phyloP scores from a whole-genome alignment of 2,797 vertebrate species.

The Phoxinus dragarum region DNA sequence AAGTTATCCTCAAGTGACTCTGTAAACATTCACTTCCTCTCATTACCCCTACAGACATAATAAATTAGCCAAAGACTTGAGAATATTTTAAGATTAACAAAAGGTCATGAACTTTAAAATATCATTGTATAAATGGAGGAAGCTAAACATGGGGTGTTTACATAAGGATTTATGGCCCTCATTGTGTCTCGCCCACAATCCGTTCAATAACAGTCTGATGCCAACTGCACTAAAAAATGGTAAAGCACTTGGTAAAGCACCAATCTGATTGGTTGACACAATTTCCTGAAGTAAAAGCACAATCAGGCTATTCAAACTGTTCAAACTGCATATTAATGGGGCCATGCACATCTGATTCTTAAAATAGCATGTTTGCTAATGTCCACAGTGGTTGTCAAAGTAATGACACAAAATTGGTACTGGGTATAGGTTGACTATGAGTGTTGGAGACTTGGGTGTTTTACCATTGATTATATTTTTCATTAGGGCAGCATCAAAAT shows the following conservation, averaged over 20 bases:
- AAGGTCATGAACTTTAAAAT: slow-evolving; percentile 49
- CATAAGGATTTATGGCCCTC: slow-evolving; percentile 19
- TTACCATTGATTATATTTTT: not conserved
- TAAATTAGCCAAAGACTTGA: slow-evolving; percentile 39
- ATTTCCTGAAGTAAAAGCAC: not conserved
- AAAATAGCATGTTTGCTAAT: not conserved
- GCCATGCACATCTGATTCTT: not conserved
- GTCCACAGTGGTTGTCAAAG: not conserved
- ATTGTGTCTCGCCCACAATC: not conserved
- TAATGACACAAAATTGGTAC: not conserved
- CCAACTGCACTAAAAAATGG: not conserved
- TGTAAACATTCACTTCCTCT: slow-evolving; percentile 52
- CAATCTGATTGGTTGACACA: slow-evolving; percentile 1
- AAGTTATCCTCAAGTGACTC: slow-evolving; percentile 49
- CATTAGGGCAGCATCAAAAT: not conserved
- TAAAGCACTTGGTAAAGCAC: not conserved
- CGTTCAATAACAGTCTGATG: not conserved
- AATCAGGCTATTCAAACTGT: not conserved
- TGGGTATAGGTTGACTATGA: not conserved
- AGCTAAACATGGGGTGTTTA: slow-evolving; percentile 19
- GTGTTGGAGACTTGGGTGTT: not conserved
- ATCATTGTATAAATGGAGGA: slow-evolving; percentile 24
- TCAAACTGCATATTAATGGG: not conserved
- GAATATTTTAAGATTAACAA: slow-evolving; percentile 48
- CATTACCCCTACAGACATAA: slow-evolving; percentile 46